Percentiles rank a stretch among this genome's conserved stretches.
phyloP scores from a whole-genome alignment of 1,140 invertebrate species.

The Brachionus calyciflorus region DNA sequence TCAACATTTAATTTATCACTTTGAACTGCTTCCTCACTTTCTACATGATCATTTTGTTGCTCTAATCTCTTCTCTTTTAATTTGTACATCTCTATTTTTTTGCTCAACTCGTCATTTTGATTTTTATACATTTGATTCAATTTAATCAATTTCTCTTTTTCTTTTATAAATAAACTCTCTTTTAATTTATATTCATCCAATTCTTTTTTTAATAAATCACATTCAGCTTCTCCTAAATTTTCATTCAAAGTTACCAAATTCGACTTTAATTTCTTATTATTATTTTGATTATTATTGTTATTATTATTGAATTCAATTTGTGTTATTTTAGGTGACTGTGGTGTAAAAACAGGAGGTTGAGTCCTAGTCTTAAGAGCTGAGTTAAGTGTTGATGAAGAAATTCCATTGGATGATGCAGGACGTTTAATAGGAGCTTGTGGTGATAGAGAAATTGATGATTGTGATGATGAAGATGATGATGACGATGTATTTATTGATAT shows the following conservation, averaged over 20 bases:
- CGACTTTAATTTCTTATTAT: neutral
- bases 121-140: conserved; percentile 2
- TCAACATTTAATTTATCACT: neutral
- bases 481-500: conserved; percentile 1
- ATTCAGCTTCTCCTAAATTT: neutral
- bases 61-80: neutral
- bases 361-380: neutral
- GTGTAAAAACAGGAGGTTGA: neutral
- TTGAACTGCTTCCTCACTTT: neutral
- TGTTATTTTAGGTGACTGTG: neutral
- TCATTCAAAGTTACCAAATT: neutral
- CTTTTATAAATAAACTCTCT: neutral
- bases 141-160: conserved; percentile 12
- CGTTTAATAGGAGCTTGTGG: neutral
- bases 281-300: neutral
- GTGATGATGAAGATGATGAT: neutral
- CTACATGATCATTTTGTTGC: neutral
- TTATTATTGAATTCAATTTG: neutral
- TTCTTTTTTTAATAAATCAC: neutral
- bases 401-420: neutral
- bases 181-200: neutral
- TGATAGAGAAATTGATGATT: neutral
- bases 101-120: conserved; percentile 5
- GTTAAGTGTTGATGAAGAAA: conserved; percentile 11
- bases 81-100: conserved; percentile 20